These are phyloP conservation scores for Percina caprodes DNA, from an alignment of 2,113 vertebrate genomes.

Conservation along the genomic window DNA sequence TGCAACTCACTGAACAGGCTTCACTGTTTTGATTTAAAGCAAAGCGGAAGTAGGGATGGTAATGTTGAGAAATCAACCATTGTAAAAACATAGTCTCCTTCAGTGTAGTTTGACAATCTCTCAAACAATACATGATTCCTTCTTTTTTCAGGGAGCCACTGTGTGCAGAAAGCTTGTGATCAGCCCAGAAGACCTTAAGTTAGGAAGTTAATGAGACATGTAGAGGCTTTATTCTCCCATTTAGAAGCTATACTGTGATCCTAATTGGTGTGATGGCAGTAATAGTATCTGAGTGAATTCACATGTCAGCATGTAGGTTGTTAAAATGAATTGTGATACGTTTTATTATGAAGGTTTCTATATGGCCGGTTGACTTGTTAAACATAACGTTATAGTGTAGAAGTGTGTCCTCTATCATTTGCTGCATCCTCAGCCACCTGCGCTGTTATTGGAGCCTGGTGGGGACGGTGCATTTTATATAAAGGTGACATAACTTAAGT, in stretches of 20 bases:
- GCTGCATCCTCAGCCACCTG: conserved; percentile 4
- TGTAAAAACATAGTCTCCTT: neutral
- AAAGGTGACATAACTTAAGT: neutral
- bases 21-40: neutral
- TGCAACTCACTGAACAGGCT: neutral
- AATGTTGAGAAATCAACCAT: conserved; percentile 29
- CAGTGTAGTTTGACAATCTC: neutral
- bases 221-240: neutral
- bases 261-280: neutral
- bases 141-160: neutral
- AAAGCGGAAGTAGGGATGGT: conserved; percentile 33
- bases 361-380: neutral
- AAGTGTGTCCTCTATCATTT: neutral
- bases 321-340: neutral
- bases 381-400: neutral
- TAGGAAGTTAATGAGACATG: neutral
- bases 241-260: neutral
- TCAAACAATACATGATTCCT: neutral
- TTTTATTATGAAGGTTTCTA: neutral
- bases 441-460: conserved; percentile 7
- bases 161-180: neutral
- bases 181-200: neutral
- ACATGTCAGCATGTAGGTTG: neutral
- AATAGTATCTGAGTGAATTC: neutral
- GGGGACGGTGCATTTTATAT: conserved; percentile 8